Percentiles rank a stretch among this genome's conserved stretches.
Evolutionary conservation across 23 tunicate genomes (phyloP).

Genomic region (Ciona savignyi): DNA sequence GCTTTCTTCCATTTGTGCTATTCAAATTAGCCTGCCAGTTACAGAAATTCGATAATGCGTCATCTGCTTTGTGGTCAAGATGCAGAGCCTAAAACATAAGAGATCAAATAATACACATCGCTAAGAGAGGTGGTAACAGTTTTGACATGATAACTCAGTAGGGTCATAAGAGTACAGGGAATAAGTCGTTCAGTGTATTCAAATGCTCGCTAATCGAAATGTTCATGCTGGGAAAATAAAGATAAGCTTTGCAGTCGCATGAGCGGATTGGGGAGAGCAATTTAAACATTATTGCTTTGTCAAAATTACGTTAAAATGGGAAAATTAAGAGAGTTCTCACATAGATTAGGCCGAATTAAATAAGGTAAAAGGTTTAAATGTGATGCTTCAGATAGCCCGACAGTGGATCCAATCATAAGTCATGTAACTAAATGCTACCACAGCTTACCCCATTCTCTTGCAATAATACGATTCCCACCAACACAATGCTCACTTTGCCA

Average conservation of each 20-base stretch:
- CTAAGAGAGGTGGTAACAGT: too few species aligned
- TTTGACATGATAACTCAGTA: too few species aligned
- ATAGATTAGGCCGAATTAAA: too few species aligned
- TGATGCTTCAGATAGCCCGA: not conserved
- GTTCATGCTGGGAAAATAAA: too few species aligned
- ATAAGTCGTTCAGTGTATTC: too few species aligned
- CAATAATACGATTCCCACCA: conserved; percentile 55
- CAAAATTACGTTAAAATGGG: too few species aligned
- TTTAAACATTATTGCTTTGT: too few species aligned
- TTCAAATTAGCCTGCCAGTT: conserved; percentile 63
- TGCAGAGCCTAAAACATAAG: conserved; percentile 35
- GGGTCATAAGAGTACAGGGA: too few species aligned
- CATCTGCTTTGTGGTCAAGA: conserved; percentile 85
- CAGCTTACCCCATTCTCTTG: conserved; percentile 78
- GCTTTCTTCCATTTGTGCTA: conserved; percentile 33
- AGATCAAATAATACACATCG: not conserved
- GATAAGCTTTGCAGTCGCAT: too few species aligned
- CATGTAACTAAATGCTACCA: not conserved
- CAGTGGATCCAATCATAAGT: not conserved
- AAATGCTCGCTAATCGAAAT: too few species aligned
- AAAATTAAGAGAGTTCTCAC: too few species aligned
- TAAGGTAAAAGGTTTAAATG: not conserved
- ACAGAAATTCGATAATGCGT: conserved; percentile 74
- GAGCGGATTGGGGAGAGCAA: too few species aligned
- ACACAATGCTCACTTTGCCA: conserved; percentile 50